Conservation (phyloP, 2,113 vertebrate genomes). For the Pseudorectes ferrugineus region DNA sequence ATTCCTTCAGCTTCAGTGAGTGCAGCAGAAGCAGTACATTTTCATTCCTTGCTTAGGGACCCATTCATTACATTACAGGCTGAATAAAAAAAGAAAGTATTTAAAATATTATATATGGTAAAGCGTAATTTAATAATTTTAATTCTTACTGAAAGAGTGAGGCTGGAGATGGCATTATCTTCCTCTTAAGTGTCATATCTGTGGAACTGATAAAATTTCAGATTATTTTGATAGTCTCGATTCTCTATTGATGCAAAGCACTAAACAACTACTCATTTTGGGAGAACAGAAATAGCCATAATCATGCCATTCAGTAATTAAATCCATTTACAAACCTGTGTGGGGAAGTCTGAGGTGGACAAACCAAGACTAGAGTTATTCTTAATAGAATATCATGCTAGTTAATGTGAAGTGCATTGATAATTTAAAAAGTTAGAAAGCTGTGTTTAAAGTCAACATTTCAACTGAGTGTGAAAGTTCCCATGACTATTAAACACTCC, state of each 20-base stretch:
- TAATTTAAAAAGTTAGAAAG: neutral
- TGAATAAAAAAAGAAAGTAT: neutral
- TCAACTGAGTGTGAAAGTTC: neutral
- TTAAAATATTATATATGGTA: neutral
- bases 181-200: neutral
- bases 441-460: neutral
- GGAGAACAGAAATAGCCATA: neutral
- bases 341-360: neutral
- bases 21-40: neutral
- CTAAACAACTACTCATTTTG: neutral
- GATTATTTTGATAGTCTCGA: neutral
- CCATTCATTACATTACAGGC: neutral
- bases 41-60: neutral
- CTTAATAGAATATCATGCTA: neutral
- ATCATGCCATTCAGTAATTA: neutral
- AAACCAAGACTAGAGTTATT: neutral
- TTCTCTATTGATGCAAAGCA: neutral
- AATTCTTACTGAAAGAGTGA: neutral
- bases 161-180: neutral
- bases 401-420: neutral
- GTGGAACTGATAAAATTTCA: neutral
- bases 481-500: neutral
- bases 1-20: conserved; percentile 34
- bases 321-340: neutral
- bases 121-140: neutral